A percentile compares a stretch with the other conserved stretches of the same genome.
Evolutionary conservation across 2,888 invertebrate species (phyloP).

Genomic region (Ornithoptera alexandrae): DNA sequence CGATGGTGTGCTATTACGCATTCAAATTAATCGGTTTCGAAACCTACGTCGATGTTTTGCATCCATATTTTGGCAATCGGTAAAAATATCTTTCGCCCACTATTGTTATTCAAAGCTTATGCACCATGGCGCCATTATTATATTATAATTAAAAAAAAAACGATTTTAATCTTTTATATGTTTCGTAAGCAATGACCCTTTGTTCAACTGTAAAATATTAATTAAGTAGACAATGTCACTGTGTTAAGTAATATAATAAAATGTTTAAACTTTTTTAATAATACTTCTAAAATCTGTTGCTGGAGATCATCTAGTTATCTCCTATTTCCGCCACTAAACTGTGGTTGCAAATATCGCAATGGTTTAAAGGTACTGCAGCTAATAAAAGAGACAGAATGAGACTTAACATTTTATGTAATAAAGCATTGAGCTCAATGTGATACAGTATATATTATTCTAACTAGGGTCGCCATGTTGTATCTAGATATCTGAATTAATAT

Average conservation of each 20-base stretch:
- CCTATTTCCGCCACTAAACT: no score
- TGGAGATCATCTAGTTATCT: not conserved
- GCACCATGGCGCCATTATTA: constrained; percentile 16
- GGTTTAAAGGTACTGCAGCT: no score
- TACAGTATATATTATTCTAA: no score
- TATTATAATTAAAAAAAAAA: constrained; percentile 25
- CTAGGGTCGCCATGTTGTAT: no score
- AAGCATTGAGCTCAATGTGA: no score
- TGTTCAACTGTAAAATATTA: constrained; percentile 2
- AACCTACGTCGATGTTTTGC: constrained; percentile 37
- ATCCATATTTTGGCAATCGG: constrained; percentile 54
- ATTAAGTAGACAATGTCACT: not conserved
- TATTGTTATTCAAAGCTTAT: constrained; percentile 47
- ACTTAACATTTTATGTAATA: no score
- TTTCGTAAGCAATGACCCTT: constrained; percentile 22
- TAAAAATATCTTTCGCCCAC: constrained; percentile 47
- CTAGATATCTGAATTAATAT: no score
- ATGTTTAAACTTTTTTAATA: no score
- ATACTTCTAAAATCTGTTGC: not conserved
- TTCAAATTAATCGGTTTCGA: constrained; percentile 46
- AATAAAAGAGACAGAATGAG: no score
- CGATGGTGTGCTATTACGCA: constrained; percentile 43
- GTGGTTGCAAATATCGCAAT: no score
- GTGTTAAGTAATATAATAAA: not conserved
- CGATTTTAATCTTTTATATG: constrained; percentile 26